These are phyloP conservation scores for Drosophila gaucha DNA, from an alignment of 2,888 invertebrate genomes.

Conservation along the genomic window DNA sequence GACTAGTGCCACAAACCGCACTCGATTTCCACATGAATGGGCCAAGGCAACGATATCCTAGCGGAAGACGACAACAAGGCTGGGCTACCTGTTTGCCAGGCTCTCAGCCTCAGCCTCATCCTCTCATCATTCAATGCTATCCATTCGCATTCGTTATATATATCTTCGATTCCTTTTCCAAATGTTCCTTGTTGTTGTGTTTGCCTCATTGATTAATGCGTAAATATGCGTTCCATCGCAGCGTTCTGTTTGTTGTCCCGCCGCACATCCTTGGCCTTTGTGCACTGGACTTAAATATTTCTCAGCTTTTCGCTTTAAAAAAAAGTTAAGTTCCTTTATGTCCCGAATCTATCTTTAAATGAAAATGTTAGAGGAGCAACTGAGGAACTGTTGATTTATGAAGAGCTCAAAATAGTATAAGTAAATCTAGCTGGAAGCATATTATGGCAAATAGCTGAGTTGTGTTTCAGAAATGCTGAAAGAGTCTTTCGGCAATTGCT, in stretches of 20 bases:
- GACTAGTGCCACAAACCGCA: conserved; percentile 68
- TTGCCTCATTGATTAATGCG: conserved; percentile 78
- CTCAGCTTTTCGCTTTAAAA: conserved; percentile 1
- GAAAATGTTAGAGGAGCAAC: too few species aligned
- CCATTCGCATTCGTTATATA: conserved; percentile 21
- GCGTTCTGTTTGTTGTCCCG: conserved; percentile 66
- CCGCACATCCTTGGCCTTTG: conserved; percentile 39
- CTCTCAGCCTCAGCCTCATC: conserved; percentile 1
- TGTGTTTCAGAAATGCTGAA: too few species aligned
- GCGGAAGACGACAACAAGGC: conserved; percentile 12
- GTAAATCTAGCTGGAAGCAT: too few species aligned
- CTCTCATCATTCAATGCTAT: conserved; percentile 29
- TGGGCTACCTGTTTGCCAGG: conserved; percentile 53
- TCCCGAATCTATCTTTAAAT: too few species aligned
- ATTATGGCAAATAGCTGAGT: too few species aligned
- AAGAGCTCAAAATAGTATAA: too few species aligned
- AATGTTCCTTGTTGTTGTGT: conserved; percentile 29
- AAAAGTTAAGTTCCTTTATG: too few species aligned
- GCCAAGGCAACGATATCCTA: conserved; percentile 31
- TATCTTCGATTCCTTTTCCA: conserved; percentile 22
- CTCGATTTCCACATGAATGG: conserved; percentile 73
- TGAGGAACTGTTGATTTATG: too few species aligned
- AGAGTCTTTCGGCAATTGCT: too few species aligned
- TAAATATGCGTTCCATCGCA: conserved; percentile 71
- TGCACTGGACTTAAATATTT: conserved; percentile 10